Base-by-base conservation (phyloP, 37 sponge, comb jelly and placozoan species). In the Amphimedon queenslandica region DNA sequence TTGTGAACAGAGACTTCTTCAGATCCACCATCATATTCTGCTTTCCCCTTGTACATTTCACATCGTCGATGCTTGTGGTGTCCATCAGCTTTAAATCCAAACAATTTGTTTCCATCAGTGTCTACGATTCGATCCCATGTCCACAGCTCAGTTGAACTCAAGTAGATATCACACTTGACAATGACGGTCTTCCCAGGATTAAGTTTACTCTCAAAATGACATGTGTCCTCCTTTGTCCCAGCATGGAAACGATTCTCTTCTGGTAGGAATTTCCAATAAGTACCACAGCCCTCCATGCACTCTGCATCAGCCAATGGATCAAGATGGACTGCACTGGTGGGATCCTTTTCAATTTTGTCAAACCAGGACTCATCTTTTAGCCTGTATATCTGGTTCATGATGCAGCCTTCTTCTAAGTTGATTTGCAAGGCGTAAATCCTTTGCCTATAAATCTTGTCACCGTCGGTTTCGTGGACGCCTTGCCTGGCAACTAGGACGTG, bases 181-280 rank as follows among this genome's bases (percentile, higher is more conserved):
- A 67, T 67, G 38, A 67, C 37, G 69, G 69, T 67, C 38, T 67
- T 67, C 8, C 69, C 69, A 35, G 69, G 69, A n/a, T n/a, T 38
- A n/a, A 67, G 37, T 37, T 67, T 67, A 32, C 69, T 67, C 10
- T 20, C 69, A 35, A 67, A 33, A 38, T 41, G 35, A 32, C 69
- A 67, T 6, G 38, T 37, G 16, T 41, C 69, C 38, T 67, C 69
- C 38, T 34, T 67, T 10, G 38, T 67, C 16, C n/a, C 8, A 4
- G 40, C 69, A 67, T 67, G 69, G 38, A 67, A 67, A 38, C 37
- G 35, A 5, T 67, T 67, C 23, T 13, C 8, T n/a, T 35, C 38
- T 13, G 37, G 6, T 16, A 67, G 38, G 38, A 38, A 67, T 41
- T 67, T 41, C 69, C 69, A 67, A 32, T 38, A 67, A 10, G 37